Conservation (phyloP, 2,888 invertebrate species). For the Spodoptera littoralis region DNA sequence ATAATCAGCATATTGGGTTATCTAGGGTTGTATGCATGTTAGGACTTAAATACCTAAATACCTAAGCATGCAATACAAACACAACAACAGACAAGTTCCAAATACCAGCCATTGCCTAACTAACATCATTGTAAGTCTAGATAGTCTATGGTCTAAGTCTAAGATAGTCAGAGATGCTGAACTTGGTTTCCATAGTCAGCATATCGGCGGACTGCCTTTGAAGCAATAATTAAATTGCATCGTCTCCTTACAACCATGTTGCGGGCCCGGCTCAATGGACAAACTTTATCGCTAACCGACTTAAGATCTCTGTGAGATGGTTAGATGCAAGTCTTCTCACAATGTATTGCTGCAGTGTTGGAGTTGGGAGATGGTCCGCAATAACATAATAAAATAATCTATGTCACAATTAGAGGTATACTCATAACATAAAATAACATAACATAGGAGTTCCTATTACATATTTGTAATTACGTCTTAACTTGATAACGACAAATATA, state of each 20-base stretch:
- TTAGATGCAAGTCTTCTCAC: conserved; percentile 26
- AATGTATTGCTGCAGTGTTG: conserved; percentile 34
- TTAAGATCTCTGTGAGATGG: conserved; percentile 57
- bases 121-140: conserved; percentile 54
- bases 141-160: background rate
- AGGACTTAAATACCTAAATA: background rate
- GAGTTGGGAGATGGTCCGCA: conserved; percentile 12
- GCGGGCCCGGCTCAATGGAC: conserved; percentile 68
- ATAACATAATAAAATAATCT: background rate
- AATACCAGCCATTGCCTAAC: conserved; percentile 35
- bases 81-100: background rate
- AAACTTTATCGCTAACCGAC: conserved; percentile 76
- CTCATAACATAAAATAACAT: too few relatives aligned
- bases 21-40: too few relatives aligned
- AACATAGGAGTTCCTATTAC: too few relatives aligned
- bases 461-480: too few relatives aligned
- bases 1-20: too few relatives aligned
- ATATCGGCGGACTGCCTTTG: conserved; percentile 79
- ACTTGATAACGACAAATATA: too few relatives aligned
- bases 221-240: conserved; percentile 84
- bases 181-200: conserved; percentile 74
- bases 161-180: conserved; percentile 52
- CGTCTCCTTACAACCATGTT: conserved; percentile 74
- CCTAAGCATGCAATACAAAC: too few relatives aligned
- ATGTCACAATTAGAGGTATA: too few relatives aligned